Evolutionary conservation across 2,888 invertebrate species (phyloP).

Genomic region (Neoaliturus tenellus): DNA sequence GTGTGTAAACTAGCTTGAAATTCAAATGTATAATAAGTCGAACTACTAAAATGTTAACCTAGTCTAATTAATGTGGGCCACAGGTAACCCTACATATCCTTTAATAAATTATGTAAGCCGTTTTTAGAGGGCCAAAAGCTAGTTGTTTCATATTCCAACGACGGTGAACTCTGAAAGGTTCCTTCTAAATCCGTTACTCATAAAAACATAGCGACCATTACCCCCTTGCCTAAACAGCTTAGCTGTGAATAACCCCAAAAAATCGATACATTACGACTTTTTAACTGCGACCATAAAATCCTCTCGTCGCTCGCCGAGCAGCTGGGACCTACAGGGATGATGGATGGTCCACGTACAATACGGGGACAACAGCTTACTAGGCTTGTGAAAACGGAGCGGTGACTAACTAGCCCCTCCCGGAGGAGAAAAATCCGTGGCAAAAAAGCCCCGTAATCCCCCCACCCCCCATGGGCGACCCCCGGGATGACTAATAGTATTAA

Average conservation of each 20-base stretch:
- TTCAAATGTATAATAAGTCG: too few species aligned
- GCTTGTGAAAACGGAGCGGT: conserved; percentile 12
- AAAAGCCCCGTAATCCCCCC: not conserved
- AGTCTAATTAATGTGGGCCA: too few species aligned
- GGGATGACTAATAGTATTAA: conserved; percentile 51
- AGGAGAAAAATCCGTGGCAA: not conserved
- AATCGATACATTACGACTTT: conserved; percentile 20
- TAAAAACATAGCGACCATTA: not conserved
- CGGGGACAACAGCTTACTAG: conserved; percentile 17
- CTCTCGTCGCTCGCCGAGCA: not conserved
- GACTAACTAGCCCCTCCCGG: conserved; percentile 37
- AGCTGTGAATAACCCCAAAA: not conserved
- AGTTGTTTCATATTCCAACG: too few species aligned
- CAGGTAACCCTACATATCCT: too few species aligned
- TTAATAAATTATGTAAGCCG: too few species aligned
- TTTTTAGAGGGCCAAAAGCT: too few species aligned
- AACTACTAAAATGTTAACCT: too few species aligned
- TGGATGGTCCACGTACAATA: not conserved
- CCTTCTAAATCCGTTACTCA: not conserved
- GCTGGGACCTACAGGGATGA: not conserved
- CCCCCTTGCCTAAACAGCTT: not conserved
- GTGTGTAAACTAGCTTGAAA: too few species aligned
- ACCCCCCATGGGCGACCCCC: not conserved
- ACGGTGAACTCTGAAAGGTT: too few species aligned
- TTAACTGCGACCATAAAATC: conserved; percentile 19